Evolutionary conservation across 1,140 invertebrate species (phyloP), one percentile per base, ranked within the genome.

Genomic region (Cherax destructor): DNA sequence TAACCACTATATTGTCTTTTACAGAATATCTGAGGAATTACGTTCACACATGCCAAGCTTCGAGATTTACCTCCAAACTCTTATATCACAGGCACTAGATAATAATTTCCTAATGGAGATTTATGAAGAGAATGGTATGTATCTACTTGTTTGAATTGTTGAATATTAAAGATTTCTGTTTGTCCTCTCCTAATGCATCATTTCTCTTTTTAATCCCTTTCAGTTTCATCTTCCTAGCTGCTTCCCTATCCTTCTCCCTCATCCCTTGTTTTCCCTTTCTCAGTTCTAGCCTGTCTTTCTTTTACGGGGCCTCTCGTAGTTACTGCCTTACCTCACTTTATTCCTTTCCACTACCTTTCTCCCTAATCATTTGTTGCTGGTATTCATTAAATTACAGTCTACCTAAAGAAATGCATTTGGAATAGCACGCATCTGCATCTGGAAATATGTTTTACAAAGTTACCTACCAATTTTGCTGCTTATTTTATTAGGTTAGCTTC

Each of bases 51-150:
- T 96, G 83, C 77, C 91, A 76, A 92, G 97, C 94, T 98, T 98
- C 94, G 97, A 98, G 95, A 97, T 98, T 7, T 98, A 97, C 93
- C 97, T 98, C 94, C 97, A 98, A 94, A 98, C 97, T 9, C 95
- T 98, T 93, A 97, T 98, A 93, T 98, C 97, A 3, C 97, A 98
- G 95, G 97, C 97, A 1, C 95, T 98, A 79, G 97, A 98, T 95
- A 97, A 97, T 4, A 98, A 97, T 95, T 98, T 98, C 94, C 95
- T 98, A 1, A 96, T 96, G 21, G 97, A 98, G 95, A 98, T 98
- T 94, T 97, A 97, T 93, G 97, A 97, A 94, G 97, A 98, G 94
- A 97, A 97, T 96, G 97, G 97, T 98, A 95, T 83, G 87, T 16
- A 50, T 50, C 56, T 41, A 56, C 9, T 5, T 41, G 7, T 56